Percentiles rank a stretch among this genome's conserved stretches.
phyloP scores from a whole-genome alignment of 1,140 invertebrate species.

The Aphis gossypii region DNA sequence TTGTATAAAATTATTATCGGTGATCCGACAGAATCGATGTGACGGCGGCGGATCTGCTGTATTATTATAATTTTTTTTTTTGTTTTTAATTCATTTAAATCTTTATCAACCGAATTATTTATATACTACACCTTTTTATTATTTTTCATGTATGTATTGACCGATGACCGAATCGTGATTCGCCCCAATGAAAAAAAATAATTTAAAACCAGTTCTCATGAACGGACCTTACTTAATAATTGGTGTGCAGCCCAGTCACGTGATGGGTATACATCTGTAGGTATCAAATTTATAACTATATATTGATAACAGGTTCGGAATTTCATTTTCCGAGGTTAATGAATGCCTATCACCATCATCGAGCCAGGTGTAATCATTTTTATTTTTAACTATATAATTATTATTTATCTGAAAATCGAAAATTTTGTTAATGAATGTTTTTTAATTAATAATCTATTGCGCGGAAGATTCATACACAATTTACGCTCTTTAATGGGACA shows the following conservation, averaged over 20 bases:
- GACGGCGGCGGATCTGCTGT: background rate
- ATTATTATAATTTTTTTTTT: background rate
- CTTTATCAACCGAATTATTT: background rate
- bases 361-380: background rate
- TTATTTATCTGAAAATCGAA: background rate
- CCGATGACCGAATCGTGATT: background rate
- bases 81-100: background rate
- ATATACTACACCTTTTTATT: background rate
- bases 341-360: background rate
- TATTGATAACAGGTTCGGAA: constrained; percentile 16
- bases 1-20: background rate
- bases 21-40: background rate
- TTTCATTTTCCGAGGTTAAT: constrained; percentile 28
- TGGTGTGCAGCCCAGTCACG: constrained; percentile 10
- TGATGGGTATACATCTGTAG: background rate
- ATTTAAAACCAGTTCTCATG: constrained; percentile 9
- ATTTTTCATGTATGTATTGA: background rate
- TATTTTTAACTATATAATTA: background rate
- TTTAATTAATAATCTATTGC: background rate
- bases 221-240: constrained; percentile 13
- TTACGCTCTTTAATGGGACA: background rate
- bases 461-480: background rate
- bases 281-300: background rate
- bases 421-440: background rate
- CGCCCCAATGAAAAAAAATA: background rate